A percentile compares a stretch with the other conserved stretches of the same genome.
Evolutionary conservation across 2,797 vertebrate species (phyloP).

Genomic region (Fundulus diaphanus): DNA sequence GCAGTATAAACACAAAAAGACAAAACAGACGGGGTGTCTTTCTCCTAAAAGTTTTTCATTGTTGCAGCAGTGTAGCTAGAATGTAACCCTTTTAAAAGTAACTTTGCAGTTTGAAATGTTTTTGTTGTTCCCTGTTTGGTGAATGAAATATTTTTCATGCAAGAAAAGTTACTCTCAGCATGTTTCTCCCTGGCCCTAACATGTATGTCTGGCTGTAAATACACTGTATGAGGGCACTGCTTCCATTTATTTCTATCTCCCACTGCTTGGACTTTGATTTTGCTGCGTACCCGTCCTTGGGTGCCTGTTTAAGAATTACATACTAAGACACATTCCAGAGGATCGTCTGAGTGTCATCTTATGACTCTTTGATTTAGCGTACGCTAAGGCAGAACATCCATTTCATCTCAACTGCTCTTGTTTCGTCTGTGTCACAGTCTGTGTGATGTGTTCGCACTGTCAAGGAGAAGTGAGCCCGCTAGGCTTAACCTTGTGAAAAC

Average conservation of each 20-base stretch:
- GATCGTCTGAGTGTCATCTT: conserved; percentile 21
- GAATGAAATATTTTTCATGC: conserved; percentile 20
- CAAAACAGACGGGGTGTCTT: not conserved
- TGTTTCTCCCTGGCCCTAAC: conserved; percentile 2
- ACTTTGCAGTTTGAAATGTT: conserved; percentile 11
- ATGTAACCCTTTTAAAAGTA: conserved; percentile 5
- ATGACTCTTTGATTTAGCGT: conserved; percentile 37
- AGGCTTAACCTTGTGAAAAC: conserved; percentile 65
- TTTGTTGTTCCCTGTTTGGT: conserved; percentile 26
- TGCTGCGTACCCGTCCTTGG: conserved; percentile 7
- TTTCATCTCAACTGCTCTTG: conserved; percentile 30
- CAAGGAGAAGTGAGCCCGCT: conserved; percentile 39
- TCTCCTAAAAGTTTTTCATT: conserved; percentile 14
- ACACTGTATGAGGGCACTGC: conserved; percentile 20
- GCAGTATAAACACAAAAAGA: not conserved
- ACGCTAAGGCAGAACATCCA: conserved; percentile 43
- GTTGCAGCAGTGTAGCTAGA: conserved; percentile 10
- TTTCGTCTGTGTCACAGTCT: conserved; percentile 17
- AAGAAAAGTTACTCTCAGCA: conserved; percentile 29
- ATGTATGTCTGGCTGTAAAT: conserved; percentile 29
- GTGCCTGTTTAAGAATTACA: conserved; percentile 41
- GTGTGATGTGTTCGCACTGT: conserved; percentile 36
- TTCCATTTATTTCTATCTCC: conserved; percentile 40
- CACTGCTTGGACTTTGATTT: conserved; percentile 48
- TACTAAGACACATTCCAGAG: conserved; percentile 30